Evolutionary conservation across 1,140 invertebrate species (phyloP).

Genomic region (Bacillus rossius): DNA sequence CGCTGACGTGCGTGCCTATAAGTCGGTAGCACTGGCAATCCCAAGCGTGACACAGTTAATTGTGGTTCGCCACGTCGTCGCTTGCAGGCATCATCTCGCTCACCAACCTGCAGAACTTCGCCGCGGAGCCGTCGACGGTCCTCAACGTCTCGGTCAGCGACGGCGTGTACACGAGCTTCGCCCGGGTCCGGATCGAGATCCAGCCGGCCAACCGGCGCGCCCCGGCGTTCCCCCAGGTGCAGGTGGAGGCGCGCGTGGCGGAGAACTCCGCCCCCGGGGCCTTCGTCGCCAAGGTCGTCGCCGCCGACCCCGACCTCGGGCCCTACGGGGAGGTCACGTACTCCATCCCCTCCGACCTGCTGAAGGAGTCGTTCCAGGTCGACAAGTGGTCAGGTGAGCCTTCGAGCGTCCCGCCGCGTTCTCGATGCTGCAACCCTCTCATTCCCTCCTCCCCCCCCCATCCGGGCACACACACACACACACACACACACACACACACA

Average conservation of each 20-base stretch:
- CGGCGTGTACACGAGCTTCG: conserved; percentile 83
- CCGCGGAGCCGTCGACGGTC: conserved; percentile 53
- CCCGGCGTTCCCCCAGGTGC: conserved; percentile 67
- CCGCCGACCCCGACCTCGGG: conserved; percentile 74
- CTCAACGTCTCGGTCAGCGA: conserved; percentile 89
- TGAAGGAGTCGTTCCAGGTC: conserved; percentile 72
- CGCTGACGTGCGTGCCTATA: no score
- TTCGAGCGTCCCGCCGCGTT: no score
- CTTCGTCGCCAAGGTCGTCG: conserved; percentile 65
- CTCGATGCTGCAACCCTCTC: no score
- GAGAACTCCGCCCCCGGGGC: conserved; percentile 79
- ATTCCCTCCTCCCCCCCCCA: no score
- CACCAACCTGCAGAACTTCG: conserved; percentile 59
- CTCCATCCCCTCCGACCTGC: conserved; percentile 69
- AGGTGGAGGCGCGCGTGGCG: conserved; percentile 66
- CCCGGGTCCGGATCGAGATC: conserved; percentile 72
- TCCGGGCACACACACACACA: no score
- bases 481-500: no score
- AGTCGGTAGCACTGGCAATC: not conserved
- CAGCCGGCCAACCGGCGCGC: conserved; percentile 72
- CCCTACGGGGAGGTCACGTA: conserved; percentile 76
- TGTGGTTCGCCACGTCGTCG: no score
- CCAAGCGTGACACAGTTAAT: conserved; percentile 11
- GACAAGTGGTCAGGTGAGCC: conserved; percentile 61
- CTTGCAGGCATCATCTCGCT: conserved; percentile 55